Evolutionary conservation across 2,113 vertebrate species (phyloP).

Genomic region (Scytalopus superciliaris): DNA sequence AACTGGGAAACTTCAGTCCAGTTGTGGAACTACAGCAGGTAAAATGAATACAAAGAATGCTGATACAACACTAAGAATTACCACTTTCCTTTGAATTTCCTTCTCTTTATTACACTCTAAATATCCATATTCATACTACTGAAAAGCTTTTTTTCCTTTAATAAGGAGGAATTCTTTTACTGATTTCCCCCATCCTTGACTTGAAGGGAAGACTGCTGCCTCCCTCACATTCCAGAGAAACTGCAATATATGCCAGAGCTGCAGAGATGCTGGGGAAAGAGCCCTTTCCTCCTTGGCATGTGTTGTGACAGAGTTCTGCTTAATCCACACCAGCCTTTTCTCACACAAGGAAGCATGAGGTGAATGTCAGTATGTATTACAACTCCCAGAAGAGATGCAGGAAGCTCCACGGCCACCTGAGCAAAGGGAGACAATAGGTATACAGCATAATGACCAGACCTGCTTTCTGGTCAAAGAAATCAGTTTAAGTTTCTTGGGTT

Average conservation of each 20-base stretch:
- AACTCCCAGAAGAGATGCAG: neutral
- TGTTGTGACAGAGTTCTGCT: neutral
- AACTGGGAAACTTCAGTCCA: neutral
- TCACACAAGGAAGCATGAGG: rapidly evolving
- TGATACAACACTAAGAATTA: neutral
- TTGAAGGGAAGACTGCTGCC: neutral
- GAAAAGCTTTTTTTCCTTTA: neutral
- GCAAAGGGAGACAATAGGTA: neutral
- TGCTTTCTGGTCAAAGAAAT: neutral
- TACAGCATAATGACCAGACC: neutral
- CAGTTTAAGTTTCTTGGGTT: neutral
- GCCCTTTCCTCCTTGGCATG: neutral
- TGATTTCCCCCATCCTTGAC: neutral
- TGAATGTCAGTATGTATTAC: rapidly evolving
- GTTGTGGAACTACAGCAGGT: neutral
- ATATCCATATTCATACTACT: neutral
- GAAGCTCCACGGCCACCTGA: neutral
- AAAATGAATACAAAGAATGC: neutral
- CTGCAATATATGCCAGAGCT: neutral
- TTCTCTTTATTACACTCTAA: neutral
- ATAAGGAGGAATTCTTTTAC: neutral
- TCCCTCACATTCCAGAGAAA: neutral
- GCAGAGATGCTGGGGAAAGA: neutral
- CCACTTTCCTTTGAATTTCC: neutral
- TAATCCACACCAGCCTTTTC: rapidly evolving